Evolutionary conservation across 2,797 vertebrate species (phyloP), one percentile per base, ranked within the genome.

Genomic region (Lacerta bilineata): DNA sequence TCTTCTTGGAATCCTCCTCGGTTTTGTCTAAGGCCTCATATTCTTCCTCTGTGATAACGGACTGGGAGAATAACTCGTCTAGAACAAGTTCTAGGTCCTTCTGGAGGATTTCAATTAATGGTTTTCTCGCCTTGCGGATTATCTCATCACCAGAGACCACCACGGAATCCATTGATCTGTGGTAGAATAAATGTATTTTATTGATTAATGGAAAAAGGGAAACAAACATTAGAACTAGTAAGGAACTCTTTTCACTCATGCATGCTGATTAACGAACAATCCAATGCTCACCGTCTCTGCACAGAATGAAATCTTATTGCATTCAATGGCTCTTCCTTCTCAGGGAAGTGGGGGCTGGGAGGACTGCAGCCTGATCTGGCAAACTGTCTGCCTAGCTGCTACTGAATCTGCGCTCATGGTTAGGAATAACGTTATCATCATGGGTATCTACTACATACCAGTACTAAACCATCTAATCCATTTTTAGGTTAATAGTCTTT

Each of bases 391-490:
- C 59, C 17, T 61, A 61, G 18, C 59, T 61, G 59, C 59, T 61
- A 23, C 5, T 23, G 61, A 64, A 64, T 61, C 59, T 61, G 1
- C 5, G 20, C 17, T 61, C 18, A 61, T 64, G 20, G 61, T 64
- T 64, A 23, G 20, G 5, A 64, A 64, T 64, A 6, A 7, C 0
- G 0, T 0, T 61, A 23, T 64, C 0, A 64, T 64, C 0, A 23
- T 64, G 18, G 61, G 61, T 23, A 64, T 18, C 17, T 5, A 23
- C 20, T 64, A 2, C 20, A 5, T 64, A n/a, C n/a, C n/a, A n/a
- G n/a, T n/a, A 64, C 20, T 64, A 64, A 64, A 64, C 17, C 61
- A 64, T 64, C 17, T 64, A 18, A 64, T 64, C 5, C 20, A 64
- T 64, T 64, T 61, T 64, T 23, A 64, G 20, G 61, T 64, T 18